Evolutionary conservation across 2,888 invertebrate genomes (phyloP).

Genomic region (Himalopsyche kuldschensis): DNA sequence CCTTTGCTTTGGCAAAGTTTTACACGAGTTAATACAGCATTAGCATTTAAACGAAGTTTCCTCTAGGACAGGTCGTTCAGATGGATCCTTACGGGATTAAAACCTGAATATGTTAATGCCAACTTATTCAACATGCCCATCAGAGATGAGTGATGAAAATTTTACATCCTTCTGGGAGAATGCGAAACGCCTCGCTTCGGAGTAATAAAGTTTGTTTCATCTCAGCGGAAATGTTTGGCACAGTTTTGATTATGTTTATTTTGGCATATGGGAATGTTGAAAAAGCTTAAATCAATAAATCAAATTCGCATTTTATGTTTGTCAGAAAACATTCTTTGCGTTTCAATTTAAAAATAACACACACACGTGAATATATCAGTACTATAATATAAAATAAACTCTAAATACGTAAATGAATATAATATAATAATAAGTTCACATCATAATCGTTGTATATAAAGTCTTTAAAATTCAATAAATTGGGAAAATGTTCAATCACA

Average conservation of each 20-base stretch:
- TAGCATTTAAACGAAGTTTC: slow-evolving; percentile 34
- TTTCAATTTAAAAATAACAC: neutral
- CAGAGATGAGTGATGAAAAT: neutral
- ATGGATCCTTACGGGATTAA: slow-evolving; percentile 25
- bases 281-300: neutral
- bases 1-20: slow-evolving; percentile 15
- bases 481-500: no score
- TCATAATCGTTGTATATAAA: no score
- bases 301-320: neutral
- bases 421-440: no score
- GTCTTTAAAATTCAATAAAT: no score
- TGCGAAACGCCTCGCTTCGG: neutral
- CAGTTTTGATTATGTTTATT: neutral
- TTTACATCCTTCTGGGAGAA: neutral
- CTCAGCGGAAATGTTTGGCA: neutral
- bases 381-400: no score
- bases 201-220: neutral
- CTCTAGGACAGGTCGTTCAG: slow-evolving; percentile 6
- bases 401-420: no score
- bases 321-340: neutral
- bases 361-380: no score
- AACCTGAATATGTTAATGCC: slow-evolving; percentile 2
- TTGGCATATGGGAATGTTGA: neutral
- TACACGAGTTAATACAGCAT: slow-evolving; percentile 27
- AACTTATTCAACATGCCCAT: neutral